Evolutionary conservation across 2,113 vertebrate genomes (phyloP).

Genomic region (Mellivora capensis): DNA sequence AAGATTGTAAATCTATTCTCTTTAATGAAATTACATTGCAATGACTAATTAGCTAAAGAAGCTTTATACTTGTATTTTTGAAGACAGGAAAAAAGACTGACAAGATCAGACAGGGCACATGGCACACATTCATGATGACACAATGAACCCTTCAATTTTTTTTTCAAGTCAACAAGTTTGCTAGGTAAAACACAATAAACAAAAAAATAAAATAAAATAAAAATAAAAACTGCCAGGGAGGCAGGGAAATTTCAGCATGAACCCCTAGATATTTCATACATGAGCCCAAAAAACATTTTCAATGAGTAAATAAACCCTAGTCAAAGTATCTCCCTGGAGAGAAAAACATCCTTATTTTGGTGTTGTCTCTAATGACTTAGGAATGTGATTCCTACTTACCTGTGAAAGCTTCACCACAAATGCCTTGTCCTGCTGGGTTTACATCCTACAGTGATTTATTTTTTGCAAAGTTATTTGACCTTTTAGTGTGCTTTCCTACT

Average conservation of each 20-base stretch:
- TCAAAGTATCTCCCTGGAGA: not conserved
- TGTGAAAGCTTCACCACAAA: not conserved
- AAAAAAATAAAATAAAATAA: not conserved
- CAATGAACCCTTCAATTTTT: not conserved
- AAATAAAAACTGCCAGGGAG: not conserved
- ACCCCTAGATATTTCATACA: not conserved
- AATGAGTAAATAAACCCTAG: not conserved
- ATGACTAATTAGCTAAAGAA: not conserved
- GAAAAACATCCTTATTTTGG: not conserved
- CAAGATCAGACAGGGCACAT: slow-evolving; percentile 28
- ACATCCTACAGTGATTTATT: not conserved
- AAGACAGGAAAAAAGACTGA: slow-evolving; percentile 4
- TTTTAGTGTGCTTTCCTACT: not conserved
- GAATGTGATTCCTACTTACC: not conserved
- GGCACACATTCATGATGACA: not conserved
- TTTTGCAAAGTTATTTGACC: not conserved
- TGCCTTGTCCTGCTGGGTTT: not conserved
- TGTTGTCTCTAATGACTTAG: not conserved
- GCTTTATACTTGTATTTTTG: not conserved
- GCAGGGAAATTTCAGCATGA: not conserved
- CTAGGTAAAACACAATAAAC: not conserved
- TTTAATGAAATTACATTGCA: not conserved
- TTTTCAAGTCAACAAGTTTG: slow-evolving; percentile 15
- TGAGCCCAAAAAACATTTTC: slow-evolving; percentile 37
- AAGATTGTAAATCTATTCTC: not conserved